Percentiles rank a stretch among this genome's conserved stretches.
These are phyloP conservation scores for Pomacea maculata DNA, from an alignment of 1,140 invertebrate genomes.

Conservation along the genomic window DNA sequence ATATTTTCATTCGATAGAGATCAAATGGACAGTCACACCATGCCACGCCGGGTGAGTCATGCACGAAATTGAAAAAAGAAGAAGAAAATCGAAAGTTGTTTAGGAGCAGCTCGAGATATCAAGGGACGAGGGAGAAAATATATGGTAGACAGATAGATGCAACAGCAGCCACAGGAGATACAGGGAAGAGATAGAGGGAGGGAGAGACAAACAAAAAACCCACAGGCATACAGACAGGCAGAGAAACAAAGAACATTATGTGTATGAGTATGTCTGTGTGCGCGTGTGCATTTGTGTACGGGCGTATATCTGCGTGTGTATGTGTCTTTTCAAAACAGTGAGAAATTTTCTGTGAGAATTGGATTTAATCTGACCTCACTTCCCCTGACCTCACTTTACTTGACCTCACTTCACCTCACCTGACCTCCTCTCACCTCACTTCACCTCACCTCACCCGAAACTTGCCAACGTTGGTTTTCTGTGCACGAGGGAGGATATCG, in stretches of 20 bases:
- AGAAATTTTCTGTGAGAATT: no score
- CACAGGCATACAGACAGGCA: not conserved
- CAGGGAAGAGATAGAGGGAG: not conserved
- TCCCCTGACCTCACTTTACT: no score
- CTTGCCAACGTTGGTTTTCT: no score
- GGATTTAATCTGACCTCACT: no score
- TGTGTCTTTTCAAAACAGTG: not conserved
- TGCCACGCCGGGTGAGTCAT: constrained; percentile 13
- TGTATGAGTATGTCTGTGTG: not conserved
- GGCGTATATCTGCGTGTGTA: constrained; percentile 1
- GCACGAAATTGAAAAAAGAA: constrained; percentile 7
- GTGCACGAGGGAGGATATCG: no score
- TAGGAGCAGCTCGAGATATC: not conserved
- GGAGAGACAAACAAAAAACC: not conserved
- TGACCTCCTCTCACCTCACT: no score
- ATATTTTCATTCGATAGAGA: constrained; percentile 9
- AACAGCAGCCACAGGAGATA: not conserved
- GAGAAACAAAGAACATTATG: not conserved
- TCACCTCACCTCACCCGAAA: no score
- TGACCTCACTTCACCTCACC: no score
- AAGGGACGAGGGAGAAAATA: not conserved
- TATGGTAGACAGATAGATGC: not conserved
- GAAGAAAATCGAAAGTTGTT: not conserved
- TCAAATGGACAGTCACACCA: constrained; percentile 4
- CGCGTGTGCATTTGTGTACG: not conserved